These are phyloP conservation scores for Tiaroga cobitis DNA, from an alignment of 2,797 vertebrate species.

Conservation along the genomic window DNA sequence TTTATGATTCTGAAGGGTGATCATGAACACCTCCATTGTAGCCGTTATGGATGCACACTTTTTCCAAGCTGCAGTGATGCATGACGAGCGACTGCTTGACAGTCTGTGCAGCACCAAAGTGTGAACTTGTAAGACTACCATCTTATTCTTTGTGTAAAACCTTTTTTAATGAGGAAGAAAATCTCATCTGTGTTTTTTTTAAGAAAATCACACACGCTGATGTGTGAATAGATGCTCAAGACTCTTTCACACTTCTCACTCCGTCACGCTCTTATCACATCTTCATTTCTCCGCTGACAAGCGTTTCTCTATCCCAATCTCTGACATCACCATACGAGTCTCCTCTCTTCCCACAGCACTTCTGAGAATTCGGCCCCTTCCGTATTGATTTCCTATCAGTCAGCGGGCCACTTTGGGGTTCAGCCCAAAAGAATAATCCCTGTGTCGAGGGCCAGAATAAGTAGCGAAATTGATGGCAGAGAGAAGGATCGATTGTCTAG, in stretches of 20 bases:
- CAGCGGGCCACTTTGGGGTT: conserved; percentile 67
- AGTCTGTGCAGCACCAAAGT: background rate
- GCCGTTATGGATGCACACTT: background rate
- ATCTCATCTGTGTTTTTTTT: too few species aligned
- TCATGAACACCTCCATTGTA: background rate
- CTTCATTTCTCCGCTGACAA: conserved; percentile 26
- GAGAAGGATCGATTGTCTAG: conserved; percentile 57
- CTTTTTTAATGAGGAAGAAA: background rate
- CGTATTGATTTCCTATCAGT: conserved; percentile 80
- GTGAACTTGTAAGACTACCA: background rate
- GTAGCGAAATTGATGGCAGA: conserved; percentile 70
- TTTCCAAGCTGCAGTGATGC: background rate
- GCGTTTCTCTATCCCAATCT: conserved; percentile 46
- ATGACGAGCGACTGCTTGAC: too few species aligned
- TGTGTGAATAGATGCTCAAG: conserved; percentile 37
- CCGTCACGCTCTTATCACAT: conserved; percentile 37
- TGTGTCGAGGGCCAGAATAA: conserved; percentile 71
- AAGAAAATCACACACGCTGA: background rate
- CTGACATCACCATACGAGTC: conserved; percentile 63
- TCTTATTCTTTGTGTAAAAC: background rate
- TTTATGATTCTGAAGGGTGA: background rate
- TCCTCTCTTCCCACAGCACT: conserved; percentile 58
- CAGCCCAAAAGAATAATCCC: conserved; percentile 71
- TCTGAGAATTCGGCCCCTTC: conserved; percentile 63
- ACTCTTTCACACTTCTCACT: conserved; percentile 30